Evolutionary conservation across 2,113 vertebrate species (phyloP).

Genomic region (Rhynchopsitta pachyrhyncha): DNA sequence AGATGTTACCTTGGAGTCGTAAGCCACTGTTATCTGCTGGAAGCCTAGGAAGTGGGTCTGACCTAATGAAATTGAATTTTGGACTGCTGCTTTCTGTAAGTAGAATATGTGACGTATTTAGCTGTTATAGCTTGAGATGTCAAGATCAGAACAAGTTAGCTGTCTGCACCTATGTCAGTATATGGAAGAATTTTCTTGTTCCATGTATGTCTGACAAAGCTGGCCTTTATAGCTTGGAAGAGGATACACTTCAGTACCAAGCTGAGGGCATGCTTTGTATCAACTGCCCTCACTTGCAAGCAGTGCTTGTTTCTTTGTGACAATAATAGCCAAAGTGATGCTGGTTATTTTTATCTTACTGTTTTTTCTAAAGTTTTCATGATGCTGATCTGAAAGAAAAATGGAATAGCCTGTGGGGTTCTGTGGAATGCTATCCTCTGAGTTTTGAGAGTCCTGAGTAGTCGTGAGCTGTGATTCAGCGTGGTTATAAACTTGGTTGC

Average conservation of each 20-base stretch:
- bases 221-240: background rate
- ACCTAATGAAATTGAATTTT: background rate
- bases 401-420: background rate
- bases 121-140: background rate
- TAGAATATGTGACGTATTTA: background rate
- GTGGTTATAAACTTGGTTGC: background rate
- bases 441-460: background rate
- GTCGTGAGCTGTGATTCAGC: background rate
- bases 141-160: background rate
- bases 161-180: too few relatives aligned
- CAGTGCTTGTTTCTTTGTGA: background rate
- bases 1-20: background rate
- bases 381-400: background rate
- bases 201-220: background rate
- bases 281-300: background rate
- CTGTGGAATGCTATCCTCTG: background rate
- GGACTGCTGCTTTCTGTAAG: background rate
- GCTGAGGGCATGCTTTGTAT: background rate
- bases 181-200: background rate
- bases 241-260: background rate
- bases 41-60: background rate
- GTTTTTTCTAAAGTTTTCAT: background rate
- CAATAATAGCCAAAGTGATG: background rate
- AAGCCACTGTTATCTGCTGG: background rate
- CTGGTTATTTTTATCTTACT: background rate